Percentiles rank a stretch among this genome's conserved stretches.
These are phyloP conservation scores for Eretmodus cyanostictus DNA, from an alignment of 2,113 vertebrate species.

Conservation along the genomic window DNA sequence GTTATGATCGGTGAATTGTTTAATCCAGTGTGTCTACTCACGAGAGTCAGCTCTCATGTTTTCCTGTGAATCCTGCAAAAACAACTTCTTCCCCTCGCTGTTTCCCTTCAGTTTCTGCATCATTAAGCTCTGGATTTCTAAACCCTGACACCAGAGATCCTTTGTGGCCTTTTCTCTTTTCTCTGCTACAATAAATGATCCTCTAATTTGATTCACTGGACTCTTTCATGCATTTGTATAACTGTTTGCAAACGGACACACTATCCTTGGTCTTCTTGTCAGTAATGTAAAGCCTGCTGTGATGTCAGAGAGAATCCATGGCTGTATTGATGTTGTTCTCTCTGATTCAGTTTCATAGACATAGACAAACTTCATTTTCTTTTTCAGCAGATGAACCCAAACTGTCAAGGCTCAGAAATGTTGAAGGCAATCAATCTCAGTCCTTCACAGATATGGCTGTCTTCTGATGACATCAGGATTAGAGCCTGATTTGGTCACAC, in stretches of 20 bases:
- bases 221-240: neutral
- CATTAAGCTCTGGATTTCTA: neutral
- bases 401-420: neutral
- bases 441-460: fast-evolving
- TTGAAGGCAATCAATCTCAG: neutral
- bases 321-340: neutral
- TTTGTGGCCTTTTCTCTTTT: neutral
- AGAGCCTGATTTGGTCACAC: neutral
- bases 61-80: neutral
- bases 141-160: neutral
- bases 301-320: neutral
- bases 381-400: neutral
- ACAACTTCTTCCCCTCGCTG: fast-evolving
- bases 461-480: neutral
- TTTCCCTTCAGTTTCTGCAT: neutral
- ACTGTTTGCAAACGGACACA: neutral
- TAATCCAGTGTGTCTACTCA: neutral
- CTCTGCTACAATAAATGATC: neutral
- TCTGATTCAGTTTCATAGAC: neutral
- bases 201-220: neutral
- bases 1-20: neutral
- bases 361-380: fast-evolving
- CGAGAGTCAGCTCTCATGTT: neutral
- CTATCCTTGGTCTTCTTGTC: neutral
- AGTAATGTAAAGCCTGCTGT: neutral